Percentiles rank a stretch among this genome's conserved stretches.
Conservation (phyloP, 1,140 invertebrate species). For the Rhopalosiphum padi region DNA sequence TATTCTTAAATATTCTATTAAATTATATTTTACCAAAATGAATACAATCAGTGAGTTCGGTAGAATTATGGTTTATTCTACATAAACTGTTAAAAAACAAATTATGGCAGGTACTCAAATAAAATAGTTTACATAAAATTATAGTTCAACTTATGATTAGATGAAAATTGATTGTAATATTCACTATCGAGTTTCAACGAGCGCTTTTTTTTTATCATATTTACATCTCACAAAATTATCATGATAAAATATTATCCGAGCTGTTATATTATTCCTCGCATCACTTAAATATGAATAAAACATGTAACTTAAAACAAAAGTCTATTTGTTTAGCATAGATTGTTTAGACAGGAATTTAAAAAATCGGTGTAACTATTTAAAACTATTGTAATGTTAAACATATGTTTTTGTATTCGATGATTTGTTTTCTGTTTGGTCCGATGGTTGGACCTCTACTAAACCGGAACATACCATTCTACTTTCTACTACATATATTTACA, state of each 20-base stretch:
- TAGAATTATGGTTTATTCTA: neutral
- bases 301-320: neutral
- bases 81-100: neutral
- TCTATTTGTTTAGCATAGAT: neutral
- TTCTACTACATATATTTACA: neutral
- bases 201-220: neutral
- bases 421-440: too few relatives aligned
- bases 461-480: neutral
- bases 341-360: neutral
- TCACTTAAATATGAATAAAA: neutral
- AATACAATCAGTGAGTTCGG: neutral
- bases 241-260: neutral
- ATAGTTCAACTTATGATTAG: neutral
- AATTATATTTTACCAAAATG: neutral
- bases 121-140: neutral
- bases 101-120: neutral
- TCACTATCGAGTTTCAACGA: neutral
- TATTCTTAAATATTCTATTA: neutral
- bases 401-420: neutral
- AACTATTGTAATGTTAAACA: neutral
- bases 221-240: neutral
- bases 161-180: neutral
- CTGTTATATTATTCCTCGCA: neutral
- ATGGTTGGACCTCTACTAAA: neutral
- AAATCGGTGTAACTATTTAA: neutral